Evolutionary conservation across 2,113 vertebrate genomes (phyloP).

Genomic region (Ctenodactylus gundi): DNA sequence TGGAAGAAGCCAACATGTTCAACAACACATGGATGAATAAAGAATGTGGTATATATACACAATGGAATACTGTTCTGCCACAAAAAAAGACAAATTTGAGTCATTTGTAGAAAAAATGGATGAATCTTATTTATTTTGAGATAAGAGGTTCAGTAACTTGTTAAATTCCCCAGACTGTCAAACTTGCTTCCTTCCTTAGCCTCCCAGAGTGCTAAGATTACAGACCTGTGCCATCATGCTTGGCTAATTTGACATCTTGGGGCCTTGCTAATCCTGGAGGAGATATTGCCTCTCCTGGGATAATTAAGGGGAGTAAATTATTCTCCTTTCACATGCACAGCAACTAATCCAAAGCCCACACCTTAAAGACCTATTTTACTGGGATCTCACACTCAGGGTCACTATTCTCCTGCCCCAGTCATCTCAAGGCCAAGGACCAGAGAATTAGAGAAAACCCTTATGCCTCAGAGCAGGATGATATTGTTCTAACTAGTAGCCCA

Average conservation of each 20-base stretch:
- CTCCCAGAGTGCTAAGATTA: background rate
- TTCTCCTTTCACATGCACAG: background rate
- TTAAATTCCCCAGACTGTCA: background rate
- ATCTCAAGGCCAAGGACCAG: background rate
- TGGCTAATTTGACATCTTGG: conserved; percentile 17
- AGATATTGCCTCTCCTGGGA: background rate
- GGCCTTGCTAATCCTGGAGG: background rate
- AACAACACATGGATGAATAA: no score
- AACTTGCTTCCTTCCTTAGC: background rate
- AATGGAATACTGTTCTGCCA: no score
- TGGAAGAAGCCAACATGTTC: no score
- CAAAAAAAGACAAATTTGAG: no score
- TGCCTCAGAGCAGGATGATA: background rate
- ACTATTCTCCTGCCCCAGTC: background rate
- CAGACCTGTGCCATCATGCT: background rate
- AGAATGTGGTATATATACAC: no score
- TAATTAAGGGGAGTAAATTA: conserved; percentile 41
- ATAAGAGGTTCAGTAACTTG: background rate
- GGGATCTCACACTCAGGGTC: background rate
- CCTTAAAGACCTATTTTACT: background rate
- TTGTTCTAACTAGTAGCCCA: background rate
- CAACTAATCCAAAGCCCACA: background rate
- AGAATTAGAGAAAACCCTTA: background rate
- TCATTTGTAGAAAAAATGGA: no score
- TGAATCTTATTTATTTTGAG: background rate